Base-by-base conservation (phyloP, 1,140 invertebrate genomes). In the Drosophila watanabei region DNA sequence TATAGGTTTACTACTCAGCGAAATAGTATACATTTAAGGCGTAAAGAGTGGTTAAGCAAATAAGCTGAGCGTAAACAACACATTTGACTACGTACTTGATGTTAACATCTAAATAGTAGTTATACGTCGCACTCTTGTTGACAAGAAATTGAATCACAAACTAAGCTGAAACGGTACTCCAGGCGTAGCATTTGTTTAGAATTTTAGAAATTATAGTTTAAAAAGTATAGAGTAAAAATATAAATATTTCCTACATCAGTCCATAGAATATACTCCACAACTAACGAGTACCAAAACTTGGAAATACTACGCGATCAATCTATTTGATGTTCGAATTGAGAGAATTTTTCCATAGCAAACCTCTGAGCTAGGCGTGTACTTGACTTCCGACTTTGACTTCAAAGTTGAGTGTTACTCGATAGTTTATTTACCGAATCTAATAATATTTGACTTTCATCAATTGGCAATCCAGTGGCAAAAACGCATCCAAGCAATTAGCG, bases 311-410 rank as follows among this genome's bases (percentile, higher is more conserved):
- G 18, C 43, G 20, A 62, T 57, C 51, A 65, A 65, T 57, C 37
- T 65, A 45, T 65, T 64, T 45, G 52, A 56, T 56, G 35, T 37
- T 56, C 28, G 35, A 54, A 32, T 52, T 39, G 48, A 37, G 28
- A 37, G 24, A 65, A 43, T 43, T 64, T 56, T 59, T 58, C 52
- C 39, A 32, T 33, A 28, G 9, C 28, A 64, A 16, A 32, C 14
- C n/a, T 13, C 13, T 9, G n/a, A 32, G 46, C 62, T 43, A 28
- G 7, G 24, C 20, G 66, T 72, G 33, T 33, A 60, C 70, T 73
- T 60, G 37, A 51, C 68, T 73, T 72, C 54, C 70, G 70, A 73
- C 70, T 73, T 72, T 56, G 63, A 37, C 66, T 43, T 35, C 61
- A 52, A 65, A 69, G 58, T 41, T 20, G 11, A 41, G 48, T 69